Evolutionary conservation across 2,888 invertebrate genomes (phyloP).

Genomic region (Zele albiditarsus): DNA sequence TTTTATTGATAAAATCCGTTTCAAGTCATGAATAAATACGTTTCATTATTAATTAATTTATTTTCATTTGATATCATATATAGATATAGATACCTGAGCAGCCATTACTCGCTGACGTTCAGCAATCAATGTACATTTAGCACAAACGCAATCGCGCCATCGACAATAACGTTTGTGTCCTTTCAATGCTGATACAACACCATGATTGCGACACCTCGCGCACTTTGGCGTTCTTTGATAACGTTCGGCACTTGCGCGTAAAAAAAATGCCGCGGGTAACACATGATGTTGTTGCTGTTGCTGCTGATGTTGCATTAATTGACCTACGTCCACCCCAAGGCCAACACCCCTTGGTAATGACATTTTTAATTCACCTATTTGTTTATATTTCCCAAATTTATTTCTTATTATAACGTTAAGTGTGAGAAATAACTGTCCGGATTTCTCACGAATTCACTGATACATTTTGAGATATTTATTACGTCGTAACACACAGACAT

Average conservation of each 20-base stretch:
- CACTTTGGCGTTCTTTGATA: constrained; percentile 98
- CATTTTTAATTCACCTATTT: constrained; percentile 75
- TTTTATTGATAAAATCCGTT: neutral
- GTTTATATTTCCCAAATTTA: neutral
- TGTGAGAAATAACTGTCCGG: too few species aligned
- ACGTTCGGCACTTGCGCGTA: constrained; percentile 88
- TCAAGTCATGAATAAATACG: neutral
- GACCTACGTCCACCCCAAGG: constrained; percentile 89
- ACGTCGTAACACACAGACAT: too few species aligned
- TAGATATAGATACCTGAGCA: constrained; percentile 84
- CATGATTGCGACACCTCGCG: constrained; percentile 97
- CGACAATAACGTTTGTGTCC: constrained; percentile 97
- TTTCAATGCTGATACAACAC: constrained; percentile 95
- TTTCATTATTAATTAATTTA: too few species aligned
- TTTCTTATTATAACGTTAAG: too few species aligned
- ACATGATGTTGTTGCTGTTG: constrained; percentile 82
- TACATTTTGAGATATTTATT: too few species aligned
- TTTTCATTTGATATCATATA: neutral
- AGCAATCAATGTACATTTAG: constrained; percentile 98
- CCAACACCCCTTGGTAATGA: constrained; percentile 90
- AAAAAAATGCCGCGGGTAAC: constrained; percentile 89
- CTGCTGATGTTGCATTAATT: constrained; percentile 84
- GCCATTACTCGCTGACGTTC: constrained; percentile 99
- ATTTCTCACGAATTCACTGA: too few species aligned
- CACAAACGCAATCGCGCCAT: constrained; percentile 98